phyloP scores from a whole-genome alignment of 2,113 vertebrate genomes.

The Hippocampus zosterae region DNA sequence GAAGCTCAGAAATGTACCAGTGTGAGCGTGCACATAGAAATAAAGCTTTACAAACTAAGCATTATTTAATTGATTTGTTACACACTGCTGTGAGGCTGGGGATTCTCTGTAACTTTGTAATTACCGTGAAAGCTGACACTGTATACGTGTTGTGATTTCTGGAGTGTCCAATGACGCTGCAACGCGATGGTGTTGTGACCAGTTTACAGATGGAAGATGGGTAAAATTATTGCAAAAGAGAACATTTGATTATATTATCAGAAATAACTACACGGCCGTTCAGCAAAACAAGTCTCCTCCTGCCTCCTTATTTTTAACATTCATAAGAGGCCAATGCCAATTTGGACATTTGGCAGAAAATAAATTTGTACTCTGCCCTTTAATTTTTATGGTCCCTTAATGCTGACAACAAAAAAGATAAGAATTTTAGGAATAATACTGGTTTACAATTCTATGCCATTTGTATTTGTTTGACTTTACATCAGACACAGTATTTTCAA shows the following conservation, averaged over 20 bases:
- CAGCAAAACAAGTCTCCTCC: neutral
- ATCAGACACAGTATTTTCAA: too few species aligned
- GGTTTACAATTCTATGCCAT: too few species aligned
- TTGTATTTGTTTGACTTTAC: too few species aligned
- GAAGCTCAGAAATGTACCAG: slow-evolving; percentile 65
- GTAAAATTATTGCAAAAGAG: neutral
- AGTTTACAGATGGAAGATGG: neutral
- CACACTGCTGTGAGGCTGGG: slow-evolving; percentile 76
- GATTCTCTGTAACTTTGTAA: slow-evolving; percentile 61
- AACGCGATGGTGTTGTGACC: neutral
- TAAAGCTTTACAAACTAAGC: slow-evolving; percentile 77
- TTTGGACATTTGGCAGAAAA: too few species aligned
- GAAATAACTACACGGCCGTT: neutral
- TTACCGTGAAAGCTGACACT: slow-evolving; percentile 56
- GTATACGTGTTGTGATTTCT: slow-evolving; percentile 1
- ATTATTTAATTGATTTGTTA: slow-evolving; percentile 87
- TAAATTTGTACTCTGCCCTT: too few species aligned
- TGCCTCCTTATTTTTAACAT: neutral
- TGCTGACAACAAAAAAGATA: too few species aligned
- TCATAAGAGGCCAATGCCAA: neutral
- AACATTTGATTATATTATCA: neutral
- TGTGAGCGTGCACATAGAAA: slow-evolving; percentile 46
- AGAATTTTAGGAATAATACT: too few species aligned
- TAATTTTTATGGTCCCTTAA: too few species aligned
- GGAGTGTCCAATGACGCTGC: neutral